Evolutionary conservation across 2,113 vertebrate genomes (phyloP), one percentile per base, ranked within the genome.

Genomic region (Lophius piscatorius): DNA sequence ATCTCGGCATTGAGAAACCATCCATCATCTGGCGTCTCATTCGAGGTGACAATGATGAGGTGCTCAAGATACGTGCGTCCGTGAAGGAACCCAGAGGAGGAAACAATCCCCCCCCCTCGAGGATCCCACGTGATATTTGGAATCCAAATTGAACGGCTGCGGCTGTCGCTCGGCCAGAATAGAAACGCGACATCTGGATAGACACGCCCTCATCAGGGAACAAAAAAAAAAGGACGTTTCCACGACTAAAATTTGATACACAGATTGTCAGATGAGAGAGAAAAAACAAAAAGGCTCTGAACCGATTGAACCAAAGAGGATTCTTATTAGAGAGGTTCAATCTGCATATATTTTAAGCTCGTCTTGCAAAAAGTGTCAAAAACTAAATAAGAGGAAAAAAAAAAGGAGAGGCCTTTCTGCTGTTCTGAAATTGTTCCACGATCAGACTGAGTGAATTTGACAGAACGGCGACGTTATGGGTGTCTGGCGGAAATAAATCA

Each of bases 151-250:
- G 82, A 80, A 62, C 28, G 69, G 78, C 84, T 74, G 49, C 61
- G 66, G 38, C 76, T 73, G 83, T 80, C 75, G 83, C 74, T 55
- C 62, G 0, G 44, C 21, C 13, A 63, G 66, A 78, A 56, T 34
- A 47, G 63, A 48, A 78, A 67, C 50, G 70, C 87, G 81, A 89
- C 87, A 87, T 83, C 81, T 88, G 78, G 77, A 85, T 79, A 82
- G 82, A 70, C 74, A 59, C 83, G 81, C 74, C 82, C 84, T 85
- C 76, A 88, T 84, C 78, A 86, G 58, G 63, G n/a, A n/a, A n/a
- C n/a, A 72, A 75, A 70, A 89, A 87, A 86, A 67, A 74, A 74
- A 83, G 73, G 67, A 42, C 67, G 70, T 75, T 86, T 88, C 79
- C 76, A 78, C 33, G 54, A 78, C 51, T 55, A 45, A 81, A 77